Base-by-base conservation (phyloP, 2,797 vertebrate species). In the Tinamus major region DNA sequence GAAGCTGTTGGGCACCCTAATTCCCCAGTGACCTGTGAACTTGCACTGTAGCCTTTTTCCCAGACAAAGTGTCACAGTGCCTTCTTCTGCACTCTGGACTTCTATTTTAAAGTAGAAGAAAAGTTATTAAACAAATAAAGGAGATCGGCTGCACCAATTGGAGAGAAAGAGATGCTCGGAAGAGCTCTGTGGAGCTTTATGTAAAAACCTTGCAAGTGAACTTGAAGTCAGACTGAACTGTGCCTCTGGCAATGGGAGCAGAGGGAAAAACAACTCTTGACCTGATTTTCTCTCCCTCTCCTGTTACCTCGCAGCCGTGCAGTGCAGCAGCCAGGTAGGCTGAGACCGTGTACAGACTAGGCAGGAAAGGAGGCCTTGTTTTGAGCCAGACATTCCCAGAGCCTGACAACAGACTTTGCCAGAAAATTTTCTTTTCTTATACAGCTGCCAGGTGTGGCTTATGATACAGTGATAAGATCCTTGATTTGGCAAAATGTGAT, bases 361-460 rank as follows among this genome's bases (percentile, higher is more conserved):
- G 79, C 0, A 5, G 81, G 44, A 82, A 64, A 85, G 51, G 61
- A 88, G 31, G 9, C 18, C n/a, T 92, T 21, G 2, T 64, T 86
- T 61, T 85, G 56, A 93, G 92, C 81, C 84, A 89, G 90, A 83
- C 53, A 39, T 83, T 92, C 76, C 64, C 71, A 83, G 85, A 77
- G 15, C 79, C 78, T 92, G 75, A 94, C 64, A 79, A 58, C 39
- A 82, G n/a, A 31, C 42, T 86, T 82, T 76, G 86, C 90, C 93
- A 95, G 79, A 93, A 80, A 69, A 74, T 83, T 80, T 89, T 29
- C 86, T 93, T 90, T 94, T 80, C 58, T 89, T 83, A 83, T 65
- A 80, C 84, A 93, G 92, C 92, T 94, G 92, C 86, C 90, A 94
- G 95, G 90, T 94, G 87, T 89, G 92, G 64, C n/a, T 92, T 90